Percentiles rank a stretch among this genome's conserved stretches.
Conservation (phyloP, 2,797 vertebrate species). For the Paramormyrops hopkinsi region DNA sequence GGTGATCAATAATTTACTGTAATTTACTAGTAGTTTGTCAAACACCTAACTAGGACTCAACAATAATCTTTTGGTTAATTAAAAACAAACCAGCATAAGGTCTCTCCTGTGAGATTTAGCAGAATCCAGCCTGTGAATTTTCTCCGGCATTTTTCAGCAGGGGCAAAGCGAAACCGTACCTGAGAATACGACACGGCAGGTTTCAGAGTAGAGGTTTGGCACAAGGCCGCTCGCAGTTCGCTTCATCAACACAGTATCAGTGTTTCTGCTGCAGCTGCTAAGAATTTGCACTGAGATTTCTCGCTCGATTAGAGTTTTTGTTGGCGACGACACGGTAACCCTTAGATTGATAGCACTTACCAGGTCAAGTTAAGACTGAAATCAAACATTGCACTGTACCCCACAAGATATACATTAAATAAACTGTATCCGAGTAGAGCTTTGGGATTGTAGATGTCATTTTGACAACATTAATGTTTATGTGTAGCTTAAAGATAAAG, state of each 20-base stretch:
- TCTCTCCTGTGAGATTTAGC: neutral
- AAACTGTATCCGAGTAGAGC: neutral
- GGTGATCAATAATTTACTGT: neutral
- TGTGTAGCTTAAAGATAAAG: neutral
- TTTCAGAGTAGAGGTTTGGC: neutral
- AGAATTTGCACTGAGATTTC: neutral
- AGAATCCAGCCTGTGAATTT: neutral
- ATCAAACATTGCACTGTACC: neutral
- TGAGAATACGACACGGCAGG: neutral
- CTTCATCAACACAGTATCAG: neutral
- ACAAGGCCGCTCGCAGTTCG: neutral
- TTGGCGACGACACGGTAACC: neutral
- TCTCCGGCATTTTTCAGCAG: neutral
- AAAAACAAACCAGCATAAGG: neutral
- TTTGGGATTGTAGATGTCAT: constrained; percentile 3
- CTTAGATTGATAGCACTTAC: neutral
- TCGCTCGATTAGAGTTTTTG: neutral
- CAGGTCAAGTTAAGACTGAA: neutral
- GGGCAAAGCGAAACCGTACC: neutral
- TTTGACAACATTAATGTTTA: neutral
- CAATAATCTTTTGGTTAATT: neutral
- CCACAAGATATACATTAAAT: neutral
- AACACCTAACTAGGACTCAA: neutral
- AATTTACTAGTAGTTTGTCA: neutral
- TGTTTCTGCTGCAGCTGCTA: neutral